Evolutionary conservation across 2,113 vertebrate species (phyloP), one percentile per base, ranked within the genome.

Genomic region (Oenanthe melanoleuca): DNA sequence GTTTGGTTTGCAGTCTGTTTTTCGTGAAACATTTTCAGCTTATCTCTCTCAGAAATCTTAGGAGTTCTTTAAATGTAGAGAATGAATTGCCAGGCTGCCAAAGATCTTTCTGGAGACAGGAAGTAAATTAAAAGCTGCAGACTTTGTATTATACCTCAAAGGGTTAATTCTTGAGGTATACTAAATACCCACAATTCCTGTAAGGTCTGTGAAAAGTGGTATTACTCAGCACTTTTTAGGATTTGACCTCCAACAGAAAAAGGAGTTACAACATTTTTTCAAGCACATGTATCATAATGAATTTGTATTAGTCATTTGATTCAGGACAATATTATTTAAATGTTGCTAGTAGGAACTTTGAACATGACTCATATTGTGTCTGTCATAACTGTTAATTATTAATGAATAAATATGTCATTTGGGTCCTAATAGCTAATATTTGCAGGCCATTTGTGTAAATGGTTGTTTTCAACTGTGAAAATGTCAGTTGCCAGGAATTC

Each of bases 351-450:
- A 69, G 60, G 59, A 93, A 72, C 45, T 73, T 72, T 20, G 59
- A 92, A 69, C 19, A 52, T 38, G 53, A 92, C 38, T 93, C 80
- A 57, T 66, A 77, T 23, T 86, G 16, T 66, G 11, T 67, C 72
- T 83, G n/a, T 80, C 70, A 75, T 64, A 87, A 82, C n/a, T 67
- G 57, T 95, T 90, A 96, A 94, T 95, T 96, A 84, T 92, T 93
- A 93, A 96, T 93, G 40, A 94, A 80, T 60, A 93, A 96, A 50
- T 47, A 67, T 24, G 16, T 60, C 19, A 71, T 75, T 80, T 88
- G 82, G 37, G 49, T 84, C 53, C 25, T 69, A 77, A 70, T 9
- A 65, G 77, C 44, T 90, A 88, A 33, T 84, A 65, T 80, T 97
- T 93, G 57, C 33, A 94, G 61, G 56, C 55, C 80, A 95, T 88